phyloP scores from a whole-genome alignment of 2,888 invertebrate genomes.

The Lasioglossum marginatum region DNA sequence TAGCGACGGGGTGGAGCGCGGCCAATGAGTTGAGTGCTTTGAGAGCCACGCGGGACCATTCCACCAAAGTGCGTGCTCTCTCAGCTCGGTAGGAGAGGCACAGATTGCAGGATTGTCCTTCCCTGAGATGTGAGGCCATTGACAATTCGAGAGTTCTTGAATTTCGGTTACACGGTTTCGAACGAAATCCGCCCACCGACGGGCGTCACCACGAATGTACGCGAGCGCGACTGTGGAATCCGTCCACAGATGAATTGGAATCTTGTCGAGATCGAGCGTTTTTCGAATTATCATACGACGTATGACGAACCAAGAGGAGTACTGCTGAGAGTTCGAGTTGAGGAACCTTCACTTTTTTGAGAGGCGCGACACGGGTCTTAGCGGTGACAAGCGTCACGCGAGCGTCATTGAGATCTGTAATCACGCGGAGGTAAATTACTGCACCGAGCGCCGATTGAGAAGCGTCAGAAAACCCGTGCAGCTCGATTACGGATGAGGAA shows the following conservation, averaged over 20 bases:
- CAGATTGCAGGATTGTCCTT: slow-evolving; percentile 54
- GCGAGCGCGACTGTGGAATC: background rate
- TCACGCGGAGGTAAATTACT: background rate
- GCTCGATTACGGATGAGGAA: background rate
- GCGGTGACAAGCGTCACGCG: background rate
- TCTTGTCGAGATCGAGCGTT: background rate
- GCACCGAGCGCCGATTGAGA: background rate
- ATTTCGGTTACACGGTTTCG: background rate
- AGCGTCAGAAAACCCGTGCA: background rate
- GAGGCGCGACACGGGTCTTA: background rate
- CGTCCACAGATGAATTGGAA: background rate
- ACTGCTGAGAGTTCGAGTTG: background rate
- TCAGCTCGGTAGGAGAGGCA: slow-evolving; percentile 27
- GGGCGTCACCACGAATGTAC: background rate
- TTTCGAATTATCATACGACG: background rate
- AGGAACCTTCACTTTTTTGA: background rate
- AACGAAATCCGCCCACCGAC: background rate
- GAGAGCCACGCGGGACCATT: background rate
- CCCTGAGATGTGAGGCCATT: slow-evolving; percentile 9
- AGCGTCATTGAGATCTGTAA: background rate
- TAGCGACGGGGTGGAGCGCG: background rate
- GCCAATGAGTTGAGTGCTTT: background rate
- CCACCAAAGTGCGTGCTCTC: background rate
- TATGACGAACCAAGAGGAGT: background rate
- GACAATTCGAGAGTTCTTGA: slow-evolving; percentile 11